Base-by-base conservation (phyloP, 1,140 invertebrate genomes). In the Drosophila pachea region DNA sequence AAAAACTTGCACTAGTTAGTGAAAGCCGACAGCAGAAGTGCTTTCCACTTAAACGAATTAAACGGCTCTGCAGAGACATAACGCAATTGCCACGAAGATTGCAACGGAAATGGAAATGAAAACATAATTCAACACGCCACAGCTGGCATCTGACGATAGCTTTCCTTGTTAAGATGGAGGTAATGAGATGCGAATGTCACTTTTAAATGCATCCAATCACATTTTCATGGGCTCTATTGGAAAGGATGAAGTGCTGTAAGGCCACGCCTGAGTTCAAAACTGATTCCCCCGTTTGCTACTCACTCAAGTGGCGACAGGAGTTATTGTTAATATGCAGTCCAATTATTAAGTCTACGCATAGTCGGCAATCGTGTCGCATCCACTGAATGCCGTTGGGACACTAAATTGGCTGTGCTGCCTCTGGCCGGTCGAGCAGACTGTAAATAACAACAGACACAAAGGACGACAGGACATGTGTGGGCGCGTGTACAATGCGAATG, bases 401-500 rank as follows among this genome's bases (percentile, higher is more conserved):
- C 54, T 61, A 78, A 84, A 83, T 78, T 83, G 76, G 84, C 78
- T 81, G 56, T 68, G 49, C 52, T 54, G 45, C 35, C 48, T 59
- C 47, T 62, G 76, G 33, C 45, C 38, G 73, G 54, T 65, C 48
- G 74, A 45, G 52, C 74, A 82, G 64, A 64, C 58, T 83, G 75
- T 82, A 83, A 83, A 82, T 82, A 83, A 79, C 79, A 76, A 65
- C 62, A 73, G 72, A 47, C 49, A 56, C 66, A 32, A 63, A 43
- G 43, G 35, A 35, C 7, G 33, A 68, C 35, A 5, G 36, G 9
- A 16, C 11, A 7, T 3, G 22, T 7, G 32, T 5, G n/a, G 52
- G 47, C 12, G 38, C 31, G 43, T 7, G 4, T 22, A 50, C 74
- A 82, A 82, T 78, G 65, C 68, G 69, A 76, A 76, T 72, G 78